Base-by-base conservation (phyloP, 2,797 vertebrate species). In the Ibycter americanus region DNA sequence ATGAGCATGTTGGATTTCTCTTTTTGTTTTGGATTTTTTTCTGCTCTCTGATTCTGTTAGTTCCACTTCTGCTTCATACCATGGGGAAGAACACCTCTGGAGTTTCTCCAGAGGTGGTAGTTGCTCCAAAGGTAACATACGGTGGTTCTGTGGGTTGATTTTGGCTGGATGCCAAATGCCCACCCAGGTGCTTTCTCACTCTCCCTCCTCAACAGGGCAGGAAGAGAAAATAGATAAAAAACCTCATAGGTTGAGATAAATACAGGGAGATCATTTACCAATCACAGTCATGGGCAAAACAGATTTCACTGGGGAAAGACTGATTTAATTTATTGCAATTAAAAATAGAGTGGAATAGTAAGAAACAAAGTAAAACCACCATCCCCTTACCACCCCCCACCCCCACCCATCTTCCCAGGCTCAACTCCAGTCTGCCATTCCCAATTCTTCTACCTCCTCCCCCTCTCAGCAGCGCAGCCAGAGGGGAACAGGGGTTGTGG, bases 271-370 rank as follows among this genome's bases (percentile, higher is more conserved):
- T 74, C 12, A 62, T 8, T 49, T 31, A 27, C 4, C 13, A 47
- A 0, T 36, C 68, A 40, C 4, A 49, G 20, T 58, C 29, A 77
- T 0, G 0, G 12, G 11, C 16, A 83, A 70, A 81, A 49, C 4
- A 68, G 9, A 70, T 81, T 81, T 16, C 32, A 3, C 20, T 51
- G 46, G 3, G 31, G 5, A 70, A 92, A 72, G 6, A 72, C 0
- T 77, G 3, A 9, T 61, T 78, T 73, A 54, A 16, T 82, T 46
- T 82, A 46, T 40, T 47, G 18, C 3, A 52, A 8, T 23, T 70
- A 58, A 61, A 52, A 47, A 22, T 12, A 21, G 14, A 61, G 12
- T 20, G 55, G 42, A 29, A 26, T 19, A 63, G 40, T 42, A 15
- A 42, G 40, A 42, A 42, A 42, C 40, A 42, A 42, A 59, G 13